A percentile compares a stretch with the other conserved stretches of the same genome.
These are phyloP conservation scores for Motacilla tschutschensis DNA, from an alignment of 2,113 vertebrate genomes.

Conservation along the genomic window DNA sequence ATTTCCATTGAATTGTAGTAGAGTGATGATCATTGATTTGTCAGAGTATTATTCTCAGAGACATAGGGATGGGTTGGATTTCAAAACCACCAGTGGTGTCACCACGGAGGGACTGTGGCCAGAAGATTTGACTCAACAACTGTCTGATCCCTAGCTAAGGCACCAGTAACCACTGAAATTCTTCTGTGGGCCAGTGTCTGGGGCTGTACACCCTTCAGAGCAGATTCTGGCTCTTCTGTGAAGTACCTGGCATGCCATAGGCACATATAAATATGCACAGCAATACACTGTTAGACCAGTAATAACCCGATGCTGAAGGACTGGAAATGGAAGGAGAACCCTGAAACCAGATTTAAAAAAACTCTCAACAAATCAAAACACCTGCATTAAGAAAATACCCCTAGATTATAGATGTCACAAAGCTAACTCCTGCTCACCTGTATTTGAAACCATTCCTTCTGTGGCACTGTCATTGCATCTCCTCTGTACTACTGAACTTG, in stretches of 20 bases:
- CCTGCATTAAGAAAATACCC: neutral
- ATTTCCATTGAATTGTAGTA: neutral
- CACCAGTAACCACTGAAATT: neutral
- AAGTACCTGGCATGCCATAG: neutral
- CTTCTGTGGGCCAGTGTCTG: neutral
- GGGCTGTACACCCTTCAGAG: neutral
- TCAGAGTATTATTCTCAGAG: neutral
- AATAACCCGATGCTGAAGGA: neutral
- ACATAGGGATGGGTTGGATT: neutral
- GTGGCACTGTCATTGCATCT: neutral
- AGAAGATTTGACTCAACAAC: neutral
- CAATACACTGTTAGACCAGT: neutral
- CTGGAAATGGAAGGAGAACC: neutral
- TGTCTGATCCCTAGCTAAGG: neutral
- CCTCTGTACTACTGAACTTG: neutral
- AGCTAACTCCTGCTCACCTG: neutral
- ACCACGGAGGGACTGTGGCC: neutral
- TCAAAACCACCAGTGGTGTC: neutral
- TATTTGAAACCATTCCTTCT: neutral
- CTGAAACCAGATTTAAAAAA: neutral
- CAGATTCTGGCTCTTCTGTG: neutral
- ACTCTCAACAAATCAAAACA: neutral
- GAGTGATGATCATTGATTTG: neutral
- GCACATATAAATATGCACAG: neutral
- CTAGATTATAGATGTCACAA: neutral